Percentiles rank a stretch among this genome's conserved stretches.
phyloP scores from a whole-genome alignment of 2,113 vertebrate genomes.

The Microcebus jonahi region DNA sequence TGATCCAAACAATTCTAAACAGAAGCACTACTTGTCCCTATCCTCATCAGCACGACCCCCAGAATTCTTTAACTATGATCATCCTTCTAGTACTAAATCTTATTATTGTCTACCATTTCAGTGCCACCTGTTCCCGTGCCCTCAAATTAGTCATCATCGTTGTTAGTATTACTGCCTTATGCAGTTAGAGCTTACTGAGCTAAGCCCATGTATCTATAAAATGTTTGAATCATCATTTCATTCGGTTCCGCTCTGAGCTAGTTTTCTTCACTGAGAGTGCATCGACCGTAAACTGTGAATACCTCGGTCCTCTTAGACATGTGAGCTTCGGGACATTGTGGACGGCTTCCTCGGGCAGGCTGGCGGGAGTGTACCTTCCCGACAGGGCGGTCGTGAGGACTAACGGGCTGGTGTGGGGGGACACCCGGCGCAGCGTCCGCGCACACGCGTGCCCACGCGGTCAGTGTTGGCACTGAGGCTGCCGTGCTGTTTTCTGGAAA shows the following conservation, averaged over 20 bases:
- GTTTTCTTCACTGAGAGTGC: background rate
- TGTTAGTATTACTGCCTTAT: no score
- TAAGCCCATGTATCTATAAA: accelerated
- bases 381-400: no score
- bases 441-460: accelerated
- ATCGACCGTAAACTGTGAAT: background rate
- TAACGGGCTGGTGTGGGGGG: accelerated
- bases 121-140: background rate
- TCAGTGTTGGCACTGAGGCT: no score
- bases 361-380: background rate
- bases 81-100: background rate
- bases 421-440: background rate
- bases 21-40: background rate
- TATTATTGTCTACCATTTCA: background rate
- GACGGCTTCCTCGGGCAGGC: background rate
- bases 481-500: background rate
- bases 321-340: background rate
- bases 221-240: background rate
- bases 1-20: background rate
- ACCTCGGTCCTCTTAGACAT: background rate
- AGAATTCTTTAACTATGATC: background rate
- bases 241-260: no score
- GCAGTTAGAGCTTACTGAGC: background rate
- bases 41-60: background rate
- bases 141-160: background rate